Percentiles rank a stretch among this genome's conserved stretches.
phyloP scores from a whole-genome alignment of 1,140 invertebrate species.

The Anastrepha ludens region DNA sequence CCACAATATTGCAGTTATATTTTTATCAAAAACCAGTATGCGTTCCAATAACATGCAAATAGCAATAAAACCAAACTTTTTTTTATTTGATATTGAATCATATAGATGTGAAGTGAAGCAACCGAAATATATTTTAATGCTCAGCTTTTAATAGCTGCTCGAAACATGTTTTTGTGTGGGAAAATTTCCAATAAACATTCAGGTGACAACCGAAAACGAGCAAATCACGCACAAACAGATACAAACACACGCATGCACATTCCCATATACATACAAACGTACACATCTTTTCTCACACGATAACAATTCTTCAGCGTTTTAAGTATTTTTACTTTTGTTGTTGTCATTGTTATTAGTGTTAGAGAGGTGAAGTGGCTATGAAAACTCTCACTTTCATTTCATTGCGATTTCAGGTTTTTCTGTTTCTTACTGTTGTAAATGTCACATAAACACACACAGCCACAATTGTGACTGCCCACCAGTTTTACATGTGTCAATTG shows the following conservation, averaged over 20 bases:
- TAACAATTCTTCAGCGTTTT: background rate
- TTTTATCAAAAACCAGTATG: no score
- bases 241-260: background rate
- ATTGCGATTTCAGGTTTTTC: conserved; percentile 45
- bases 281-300: background rate
- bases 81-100: background rate
- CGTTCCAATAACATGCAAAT: no score
- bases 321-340: conserved; percentile 10
- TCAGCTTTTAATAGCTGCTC: background rate
- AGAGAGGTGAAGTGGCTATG: background rate
- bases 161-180: conserved; percentile 23
- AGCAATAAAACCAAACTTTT: no score
- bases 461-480: no score
- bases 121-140: background rate
- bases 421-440: background rate
- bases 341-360: background rate
- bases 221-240: no score
- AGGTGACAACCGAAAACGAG: background rate
- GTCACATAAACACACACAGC: background rate
- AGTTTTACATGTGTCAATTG: no score
- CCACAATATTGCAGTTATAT: no score
- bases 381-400: conserved; percentile 55
- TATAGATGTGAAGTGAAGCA: no score
- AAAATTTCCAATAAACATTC: conserved; percentile 8
- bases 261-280: background rate